These are phyloP conservation scores for Arctocebus calabarensis DNA, from an alignment of 2,797 vertebrate species.

Conservation along the genomic window DNA sequence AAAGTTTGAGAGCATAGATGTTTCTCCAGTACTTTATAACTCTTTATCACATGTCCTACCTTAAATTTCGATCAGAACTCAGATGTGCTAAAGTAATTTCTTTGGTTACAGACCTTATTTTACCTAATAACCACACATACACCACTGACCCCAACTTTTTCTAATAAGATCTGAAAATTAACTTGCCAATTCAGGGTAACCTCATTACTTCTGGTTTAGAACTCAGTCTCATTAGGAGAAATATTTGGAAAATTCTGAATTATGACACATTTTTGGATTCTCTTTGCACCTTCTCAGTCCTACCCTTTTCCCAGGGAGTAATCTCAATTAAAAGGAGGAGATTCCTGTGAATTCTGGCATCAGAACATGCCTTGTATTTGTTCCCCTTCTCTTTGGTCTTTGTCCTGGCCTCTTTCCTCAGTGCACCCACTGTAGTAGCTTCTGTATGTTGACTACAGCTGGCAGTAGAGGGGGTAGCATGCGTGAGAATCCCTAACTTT, in stretches of 20 bases:
- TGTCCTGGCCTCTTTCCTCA: not conserved
- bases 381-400: constrained; percentile 16
- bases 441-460: not conserved
- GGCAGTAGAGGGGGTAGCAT: not conserved
- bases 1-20: not conserved
- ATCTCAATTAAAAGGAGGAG: not conserved
- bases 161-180: not conserved
- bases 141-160: not conserved
- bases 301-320: constrained; percentile 3
- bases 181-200: not conserved
- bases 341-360: not conserved
- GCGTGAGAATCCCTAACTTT: not conserved
- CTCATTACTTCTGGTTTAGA: constrained; percentile 51
- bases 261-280: constrained; percentile 11
- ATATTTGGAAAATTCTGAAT: not conserved
- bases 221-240: constrained; percentile 31
- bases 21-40: constrained; percentile 35
- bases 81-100: constrained; percentile 47
- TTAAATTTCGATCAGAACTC: constrained; percentile 58
- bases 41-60: not conserved
- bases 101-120: constrained; percentile 8
- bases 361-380: not conserved
- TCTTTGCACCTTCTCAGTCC: not conserved
- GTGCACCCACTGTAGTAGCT: not conserved
- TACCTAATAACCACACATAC: not conserved